Conservation (phyloP, 2,113 vertebrate genomes). For the Paradoxurus hermaphroditus region DNA sequence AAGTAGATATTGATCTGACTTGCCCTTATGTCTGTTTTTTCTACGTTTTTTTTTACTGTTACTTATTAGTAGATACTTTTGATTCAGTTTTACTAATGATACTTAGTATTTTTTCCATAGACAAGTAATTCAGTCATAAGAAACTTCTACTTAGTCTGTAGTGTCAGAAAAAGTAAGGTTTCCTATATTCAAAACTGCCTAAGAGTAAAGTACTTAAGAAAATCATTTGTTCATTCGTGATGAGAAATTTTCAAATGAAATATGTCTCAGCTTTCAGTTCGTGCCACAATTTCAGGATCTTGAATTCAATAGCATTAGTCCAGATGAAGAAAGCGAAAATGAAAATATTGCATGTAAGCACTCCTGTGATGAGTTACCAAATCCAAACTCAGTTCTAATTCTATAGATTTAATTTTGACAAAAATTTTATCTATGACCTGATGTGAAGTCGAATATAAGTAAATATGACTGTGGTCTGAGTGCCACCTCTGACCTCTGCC, state of each 20-base stretch:
- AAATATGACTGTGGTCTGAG: neutral
- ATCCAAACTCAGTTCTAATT: neutral
- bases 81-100: constrained; percentile 63
- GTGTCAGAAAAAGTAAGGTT: constrained; percentile 67
- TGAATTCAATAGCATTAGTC: neutral
- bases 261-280: neutral
- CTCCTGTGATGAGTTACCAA: neutral
- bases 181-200: neutral
- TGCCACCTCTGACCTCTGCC: neutral
- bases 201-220: neutral
- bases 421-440: neutral
- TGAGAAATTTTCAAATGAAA: neutral
- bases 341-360: neutral
- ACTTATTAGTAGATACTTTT: constrained; percentile 18
- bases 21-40: neutral
- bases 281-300: neutral
- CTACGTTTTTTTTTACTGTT: constrained; percentile 25
- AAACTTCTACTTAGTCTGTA: constrained; percentile 62
- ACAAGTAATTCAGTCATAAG: constrained; percentile 63
- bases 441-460: neutral
- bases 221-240: neutral
- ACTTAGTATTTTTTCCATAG: constrained; percentile 49
- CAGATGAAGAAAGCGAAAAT: neutral
- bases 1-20: neutral
- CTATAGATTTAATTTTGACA: neutral